phyloP scores from a whole-genome alignment of 2,888 invertebrate genomes.

The Opisthograptis luteolata region DNA sequence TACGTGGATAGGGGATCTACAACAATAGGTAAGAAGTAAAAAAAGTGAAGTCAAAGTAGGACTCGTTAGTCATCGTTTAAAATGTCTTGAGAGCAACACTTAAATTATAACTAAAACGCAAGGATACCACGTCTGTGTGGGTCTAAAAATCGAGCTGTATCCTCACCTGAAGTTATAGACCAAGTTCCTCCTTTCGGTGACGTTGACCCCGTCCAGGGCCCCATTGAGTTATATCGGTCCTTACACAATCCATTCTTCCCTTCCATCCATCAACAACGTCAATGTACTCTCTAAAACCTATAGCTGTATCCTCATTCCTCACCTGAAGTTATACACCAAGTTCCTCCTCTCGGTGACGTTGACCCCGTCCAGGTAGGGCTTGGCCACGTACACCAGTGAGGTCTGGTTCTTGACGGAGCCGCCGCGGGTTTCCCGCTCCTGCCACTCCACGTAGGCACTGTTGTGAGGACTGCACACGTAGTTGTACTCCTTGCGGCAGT shows the following conservation, averaged over 20 bases:
- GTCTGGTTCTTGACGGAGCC: conserved; percentile 84
- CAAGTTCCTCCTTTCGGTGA: conserved; percentile 94
- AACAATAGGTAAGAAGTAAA: too few species aligned
- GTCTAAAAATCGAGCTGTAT: too few species aligned
- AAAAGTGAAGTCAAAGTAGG: too few species aligned
- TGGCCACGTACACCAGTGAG: conserved; percentile 90
- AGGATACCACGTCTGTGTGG: too few species aligned
- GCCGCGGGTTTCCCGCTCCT: conserved; percentile 88
- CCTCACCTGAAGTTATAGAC: conserved; percentile 90
- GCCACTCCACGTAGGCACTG: conserved; percentile 92
- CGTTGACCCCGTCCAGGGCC: conserved; percentile 91
- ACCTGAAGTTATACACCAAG: conserved; percentile 92
- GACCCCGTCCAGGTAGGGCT: conserved; percentile 91
- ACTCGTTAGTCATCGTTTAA: too few species aligned
- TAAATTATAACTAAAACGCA: too few species aligned
- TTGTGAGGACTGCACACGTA: conserved; percentile 89
- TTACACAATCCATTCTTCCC: too few species aligned
- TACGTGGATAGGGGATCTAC: too few species aligned
- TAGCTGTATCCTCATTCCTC: conserved; percentile 21
- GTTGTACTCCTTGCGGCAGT: conserved; percentile 92
- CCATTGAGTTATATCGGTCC: too few species aligned
- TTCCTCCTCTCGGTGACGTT: conserved; percentile 95
- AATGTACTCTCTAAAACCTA: too few species aligned
- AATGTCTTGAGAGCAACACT: too few species aligned
- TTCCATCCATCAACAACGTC: too few species aligned